Evolutionary conservation across 2,113 vertebrate genomes (phyloP), one percentile per base, ranked within the genome.

Genomic region (Tinamus guttatus): DNA sequence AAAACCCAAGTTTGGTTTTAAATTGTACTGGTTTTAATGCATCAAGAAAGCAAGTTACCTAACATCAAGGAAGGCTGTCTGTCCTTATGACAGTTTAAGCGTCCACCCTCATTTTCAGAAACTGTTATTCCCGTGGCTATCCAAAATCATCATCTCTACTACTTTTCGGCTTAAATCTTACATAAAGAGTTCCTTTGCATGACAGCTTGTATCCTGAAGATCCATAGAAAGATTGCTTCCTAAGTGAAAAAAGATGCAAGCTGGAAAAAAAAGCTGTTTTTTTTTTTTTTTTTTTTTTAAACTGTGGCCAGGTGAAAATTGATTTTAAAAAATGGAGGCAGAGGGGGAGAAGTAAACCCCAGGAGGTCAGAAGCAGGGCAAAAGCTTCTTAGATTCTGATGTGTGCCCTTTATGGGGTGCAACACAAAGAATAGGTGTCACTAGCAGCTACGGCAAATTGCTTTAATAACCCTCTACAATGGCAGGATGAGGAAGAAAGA

Each of bases 1-100:
- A 67, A 85, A 94, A 93, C 93, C 96, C 74, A 97, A 67, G 20
- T 3, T 62, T n/a, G 88, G 64, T 2, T 56, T 71, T 36, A 6
- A 64, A 40, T 11, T 24, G 12, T 13, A 9, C 54, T 81, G 19
- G 5, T 71, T 38, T 76, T 34, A 41, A 64, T 10, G 1, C 22
- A 28, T 24, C 12, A 60, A 91, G 69, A 76, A 62, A 85, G 58
- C 78, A 64, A n/a, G 3, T 14, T 13, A 32, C 20, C 49, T 73
- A 9, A 25, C 24, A 51, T 25, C 25, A 71, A 76, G 54, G 38
- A 65, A 30, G 12, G 3, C 11, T 64, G 49, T 21, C 62, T 64
- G 6, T 21, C 41, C 47, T 76, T 36, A 4, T 2, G 11, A 28
- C 19, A 36, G 34, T 20, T 3, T 16, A 62, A 81, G 22, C 59